Percentiles rank a stretch among this genome's conserved stretches.
phyloP scores from a whole-genome alignment of 2,888 invertebrate genomes.

The Chymomyza caudatula region DNA sequence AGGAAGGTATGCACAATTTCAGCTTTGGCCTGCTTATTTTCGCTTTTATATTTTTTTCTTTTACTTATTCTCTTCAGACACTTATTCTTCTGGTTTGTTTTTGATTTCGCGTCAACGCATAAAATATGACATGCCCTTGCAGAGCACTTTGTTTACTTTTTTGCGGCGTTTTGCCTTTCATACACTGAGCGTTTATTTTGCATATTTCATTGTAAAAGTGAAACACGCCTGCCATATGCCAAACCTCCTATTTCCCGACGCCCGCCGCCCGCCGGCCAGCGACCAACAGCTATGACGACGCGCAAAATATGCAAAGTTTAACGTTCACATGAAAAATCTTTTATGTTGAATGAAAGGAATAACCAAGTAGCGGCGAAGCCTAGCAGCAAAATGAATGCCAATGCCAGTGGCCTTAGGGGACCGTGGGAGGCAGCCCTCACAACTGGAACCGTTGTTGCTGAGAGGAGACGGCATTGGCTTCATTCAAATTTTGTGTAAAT shows the following conservation, averaged over 20 bases:
- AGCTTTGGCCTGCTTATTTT: background rate
- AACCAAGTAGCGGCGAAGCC: conserved; percentile 11
- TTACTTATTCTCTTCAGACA: background rate
- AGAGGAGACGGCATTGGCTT: background rate
- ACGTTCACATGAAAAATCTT: conserved; percentile 17
- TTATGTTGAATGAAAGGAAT: conserved; percentile 21
- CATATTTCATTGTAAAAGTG: conserved; percentile 28
- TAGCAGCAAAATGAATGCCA: background rate
- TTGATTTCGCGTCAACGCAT: background rate
- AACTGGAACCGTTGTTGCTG: background rate
- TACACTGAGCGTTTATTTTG: conserved; percentile 20
- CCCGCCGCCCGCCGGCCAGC: too few species aligned
- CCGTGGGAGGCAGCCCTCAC: background rate
- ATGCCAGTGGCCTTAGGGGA: conserved; percentile 4
- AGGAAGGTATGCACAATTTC: background rate
- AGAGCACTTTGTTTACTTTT: background rate
- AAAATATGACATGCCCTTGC: background rate
- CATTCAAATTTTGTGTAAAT: conserved; percentile 7
- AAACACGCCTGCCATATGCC: conserved; percentile 2
- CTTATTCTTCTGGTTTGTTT: background rate
- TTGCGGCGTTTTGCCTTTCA: background rate
- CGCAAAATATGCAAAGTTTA: conserved; percentile 4
- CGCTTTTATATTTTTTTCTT: background rate
- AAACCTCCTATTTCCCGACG: background rate
- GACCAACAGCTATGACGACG: background rate